These are phyloP conservation scores for Ischnura elegans DNA, from an alignment of 2,888 invertebrate species.

Conservation along the genomic window DNA sequence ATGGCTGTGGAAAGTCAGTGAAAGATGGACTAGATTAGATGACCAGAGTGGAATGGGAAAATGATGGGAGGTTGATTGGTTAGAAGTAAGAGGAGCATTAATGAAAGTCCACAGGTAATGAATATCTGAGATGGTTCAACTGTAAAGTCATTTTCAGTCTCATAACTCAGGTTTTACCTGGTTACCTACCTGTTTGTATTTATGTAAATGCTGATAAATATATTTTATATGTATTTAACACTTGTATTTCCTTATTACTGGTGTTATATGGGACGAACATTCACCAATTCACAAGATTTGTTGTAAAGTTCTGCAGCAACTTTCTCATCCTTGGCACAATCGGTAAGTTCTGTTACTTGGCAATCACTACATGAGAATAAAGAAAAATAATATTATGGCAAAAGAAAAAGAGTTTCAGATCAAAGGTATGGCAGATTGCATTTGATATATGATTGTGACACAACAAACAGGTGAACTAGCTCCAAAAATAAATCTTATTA, in stretches of 20 bases:
- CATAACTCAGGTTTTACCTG: background rate
- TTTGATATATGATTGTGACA: too few species aligned
- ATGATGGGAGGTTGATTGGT: background rate
- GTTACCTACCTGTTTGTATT: background rate
- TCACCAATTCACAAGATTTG: constrained; percentile 67
- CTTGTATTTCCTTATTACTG: background rate
- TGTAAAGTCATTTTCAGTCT: background rate
- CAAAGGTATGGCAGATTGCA: too few species aligned
- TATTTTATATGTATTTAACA: background rate
- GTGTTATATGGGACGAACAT: background rate
- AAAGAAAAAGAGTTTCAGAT: too few species aligned
- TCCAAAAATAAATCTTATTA: too few species aligned
- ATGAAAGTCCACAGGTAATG: constrained; percentile 48
- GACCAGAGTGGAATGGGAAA: background rate
- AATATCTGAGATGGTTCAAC: background rate
- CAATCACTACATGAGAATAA: constrained; percentile 50
- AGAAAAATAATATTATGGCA: background rate
- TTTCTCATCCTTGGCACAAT: constrained; percentile 53
- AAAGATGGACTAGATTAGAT: constrained; percentile 85
- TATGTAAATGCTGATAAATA: constrained; percentile 1
- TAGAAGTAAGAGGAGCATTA: background rate
- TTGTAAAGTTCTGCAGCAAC: constrained; percentile 57
- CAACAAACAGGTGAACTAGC: too few species aligned
- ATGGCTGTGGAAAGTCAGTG: constrained; percentile 90
- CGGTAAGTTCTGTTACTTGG: constrained; percentile 33